Percentiles rank a stretch among this genome's conserved stretches.
These are phyloP conservation scores for Falco punctatus DNA, from an alignment of 2,113 vertebrate species.

Conservation along the genomic window DNA sequence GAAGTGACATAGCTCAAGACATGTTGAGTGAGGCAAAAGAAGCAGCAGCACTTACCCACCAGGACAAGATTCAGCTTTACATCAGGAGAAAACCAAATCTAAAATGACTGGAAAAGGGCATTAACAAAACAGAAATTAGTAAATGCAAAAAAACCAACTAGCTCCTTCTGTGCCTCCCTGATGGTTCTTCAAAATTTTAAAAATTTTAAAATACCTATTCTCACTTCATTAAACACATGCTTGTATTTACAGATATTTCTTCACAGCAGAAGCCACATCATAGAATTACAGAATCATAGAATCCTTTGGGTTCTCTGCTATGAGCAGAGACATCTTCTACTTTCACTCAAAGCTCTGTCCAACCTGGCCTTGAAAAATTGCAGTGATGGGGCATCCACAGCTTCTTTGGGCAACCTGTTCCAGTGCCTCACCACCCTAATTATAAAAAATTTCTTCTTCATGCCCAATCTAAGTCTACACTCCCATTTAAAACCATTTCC, in stretches of 20 bases:
- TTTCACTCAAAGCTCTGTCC: background rate
- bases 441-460: background rate
- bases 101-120: background rate
- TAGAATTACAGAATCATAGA: background rate
- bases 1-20: background rate
- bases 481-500: background rate
- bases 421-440: background rate
- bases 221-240: background rate
- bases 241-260: background rate
- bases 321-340: background rate
- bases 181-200: background rate
- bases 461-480: background rate
- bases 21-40: background rate
- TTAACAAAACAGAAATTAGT: background rate
- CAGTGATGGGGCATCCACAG: background rate
- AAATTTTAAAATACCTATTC: background rate
- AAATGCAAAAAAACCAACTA: background rate
- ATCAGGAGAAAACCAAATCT: background rate
- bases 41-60: background rate
- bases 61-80: background rate
- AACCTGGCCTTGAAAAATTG: background rate
- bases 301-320: rapidly evolving
- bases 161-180: background rate
- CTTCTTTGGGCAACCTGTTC: background rate
- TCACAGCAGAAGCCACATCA: background rate